Evolutionary conservation across 2,113 vertebrate genomes (phyloP).

Genomic region (Stictonetta naevosa): DNA sequence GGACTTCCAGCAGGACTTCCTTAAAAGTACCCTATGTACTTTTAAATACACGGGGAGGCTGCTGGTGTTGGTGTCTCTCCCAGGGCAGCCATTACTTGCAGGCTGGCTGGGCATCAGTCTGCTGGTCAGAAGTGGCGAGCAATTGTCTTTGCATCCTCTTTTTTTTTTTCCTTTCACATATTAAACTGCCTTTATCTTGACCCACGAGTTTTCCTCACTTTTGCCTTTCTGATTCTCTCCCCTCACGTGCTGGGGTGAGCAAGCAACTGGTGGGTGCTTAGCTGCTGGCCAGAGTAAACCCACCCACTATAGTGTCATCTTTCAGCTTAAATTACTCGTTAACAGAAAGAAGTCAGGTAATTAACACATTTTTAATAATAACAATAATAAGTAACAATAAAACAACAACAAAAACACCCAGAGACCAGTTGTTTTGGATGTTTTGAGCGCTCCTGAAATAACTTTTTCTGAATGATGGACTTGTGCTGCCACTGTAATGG

Average conservation of each 20-base stretch:
- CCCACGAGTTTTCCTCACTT: background rate
- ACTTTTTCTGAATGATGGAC: background rate
- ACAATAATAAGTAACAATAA: background rate
- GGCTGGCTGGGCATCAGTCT: background rate
- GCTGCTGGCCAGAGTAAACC: background rate
- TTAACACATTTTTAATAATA: background rate
- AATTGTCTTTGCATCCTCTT: background rate
- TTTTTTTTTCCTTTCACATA: background rate
- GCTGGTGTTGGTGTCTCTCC: background rate
- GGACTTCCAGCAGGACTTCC: background rate
- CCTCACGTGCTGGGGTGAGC: background rate
- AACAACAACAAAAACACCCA: background rate
- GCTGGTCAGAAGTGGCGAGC: background rate
- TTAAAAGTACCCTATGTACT: background rate
- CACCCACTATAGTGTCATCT: background rate
- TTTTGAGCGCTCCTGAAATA: slow-evolving; percentile 15
- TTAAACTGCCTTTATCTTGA: background rate
- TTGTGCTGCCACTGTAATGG: background rate
- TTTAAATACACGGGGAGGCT: background rate
- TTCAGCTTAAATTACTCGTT: background rate
- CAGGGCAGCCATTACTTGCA: background rate
- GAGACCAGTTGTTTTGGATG: background rate
- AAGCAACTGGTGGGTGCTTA: background rate
- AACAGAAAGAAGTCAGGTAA: background rate
- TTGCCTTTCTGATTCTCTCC: background rate